phyloP scores from a whole-genome alignment of 2,113 vertebrate genomes.

The Ornithorhynchus anatinus region DNA sequence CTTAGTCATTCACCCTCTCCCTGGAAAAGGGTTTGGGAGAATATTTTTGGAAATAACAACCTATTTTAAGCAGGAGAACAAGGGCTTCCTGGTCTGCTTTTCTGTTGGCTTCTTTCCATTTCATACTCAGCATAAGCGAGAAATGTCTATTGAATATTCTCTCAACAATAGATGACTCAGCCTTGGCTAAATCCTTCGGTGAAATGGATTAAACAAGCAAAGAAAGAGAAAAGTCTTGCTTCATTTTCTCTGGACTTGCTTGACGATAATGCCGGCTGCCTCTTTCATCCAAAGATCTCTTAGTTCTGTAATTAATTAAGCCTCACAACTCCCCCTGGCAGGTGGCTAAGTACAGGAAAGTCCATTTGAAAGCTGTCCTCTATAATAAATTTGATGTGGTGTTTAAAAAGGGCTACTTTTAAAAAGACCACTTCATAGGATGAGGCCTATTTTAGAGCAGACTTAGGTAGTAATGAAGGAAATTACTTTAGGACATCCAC shows the following conservation, averaged over 20 bases:
- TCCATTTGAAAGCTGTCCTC: constrained; percentile 51
- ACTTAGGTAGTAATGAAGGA: constrained; percentile 18
- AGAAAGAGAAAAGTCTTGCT: constrained; percentile 22
- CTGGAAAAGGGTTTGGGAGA: background rate
- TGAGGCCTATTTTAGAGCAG: constrained; percentile 28
- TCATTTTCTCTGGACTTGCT: constrained; percentile 36
- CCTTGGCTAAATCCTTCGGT: constrained; percentile 36
- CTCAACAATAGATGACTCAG: constrained; percentile 54
- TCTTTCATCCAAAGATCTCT: constrained; percentile 53
- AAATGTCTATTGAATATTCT: constrained; percentile 16
- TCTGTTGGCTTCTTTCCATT: constrained; percentile 25
- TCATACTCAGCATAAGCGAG: constrained; percentile 49
- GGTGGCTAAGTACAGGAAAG: constrained; percentile 35
- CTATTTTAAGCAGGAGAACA: constrained; percentile 53
- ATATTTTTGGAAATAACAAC: constrained; percentile 25
- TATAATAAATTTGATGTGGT: constrained; percentile 41
- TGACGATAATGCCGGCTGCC: constrained; percentile 44
- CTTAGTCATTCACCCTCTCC: no score
- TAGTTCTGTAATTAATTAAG: constrained; percentile 62
- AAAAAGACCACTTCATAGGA: constrained; percentile 29
- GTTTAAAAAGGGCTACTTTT: constrained; percentile 23
- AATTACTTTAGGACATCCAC: constrained; percentile 4
- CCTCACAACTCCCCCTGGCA: constrained; percentile 54
- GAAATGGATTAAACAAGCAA: constrained; percentile 52
- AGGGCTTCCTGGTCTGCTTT: constrained; percentile 34